phyloP scores from a whole-genome alignment of 2,113 vertebrate genomes.

The Hippolais icterina region DNA sequence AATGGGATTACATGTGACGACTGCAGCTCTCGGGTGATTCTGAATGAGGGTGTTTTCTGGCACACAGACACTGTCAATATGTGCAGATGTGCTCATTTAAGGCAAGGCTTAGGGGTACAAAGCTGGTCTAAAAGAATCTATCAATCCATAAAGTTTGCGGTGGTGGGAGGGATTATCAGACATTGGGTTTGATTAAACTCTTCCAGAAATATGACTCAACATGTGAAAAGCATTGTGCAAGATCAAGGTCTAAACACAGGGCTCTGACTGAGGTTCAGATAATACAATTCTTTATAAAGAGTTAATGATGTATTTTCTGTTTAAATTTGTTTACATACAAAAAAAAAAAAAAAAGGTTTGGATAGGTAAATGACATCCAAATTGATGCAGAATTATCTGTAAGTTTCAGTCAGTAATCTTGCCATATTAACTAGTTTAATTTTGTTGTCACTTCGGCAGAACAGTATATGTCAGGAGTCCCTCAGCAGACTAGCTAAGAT shows the following conservation, averaged over 20 bases:
- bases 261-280: not conserved
- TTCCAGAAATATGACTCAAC: not conserved
- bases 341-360: not conserved
- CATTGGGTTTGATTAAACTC: not conserved
- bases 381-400: not conserved
- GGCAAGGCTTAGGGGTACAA: not conserved
- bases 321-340: not conserved
- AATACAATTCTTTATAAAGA: not conserved
- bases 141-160: not conserved
- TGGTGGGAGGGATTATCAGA: not conserved
- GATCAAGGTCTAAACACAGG: not conserved
- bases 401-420: not conserved
- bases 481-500: not conserved
- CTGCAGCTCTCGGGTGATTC: not conserved
- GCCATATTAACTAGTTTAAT: not conserved
- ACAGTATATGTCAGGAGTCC: not conserved
- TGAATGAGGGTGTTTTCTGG: not conserved
- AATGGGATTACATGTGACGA: not conserved
- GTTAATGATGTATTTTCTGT: not conserved
- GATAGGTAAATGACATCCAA: not conserved
- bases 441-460: not conserved
- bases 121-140: not conserved
- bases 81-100: not conserved
- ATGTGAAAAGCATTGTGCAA: not conserved
- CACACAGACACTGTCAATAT: not conserved